Evolutionary conservation across 2,888 invertebrate species (phyloP), one percentile per base, ranked within the genome.

Genomic region (Empis livida): DNA sequence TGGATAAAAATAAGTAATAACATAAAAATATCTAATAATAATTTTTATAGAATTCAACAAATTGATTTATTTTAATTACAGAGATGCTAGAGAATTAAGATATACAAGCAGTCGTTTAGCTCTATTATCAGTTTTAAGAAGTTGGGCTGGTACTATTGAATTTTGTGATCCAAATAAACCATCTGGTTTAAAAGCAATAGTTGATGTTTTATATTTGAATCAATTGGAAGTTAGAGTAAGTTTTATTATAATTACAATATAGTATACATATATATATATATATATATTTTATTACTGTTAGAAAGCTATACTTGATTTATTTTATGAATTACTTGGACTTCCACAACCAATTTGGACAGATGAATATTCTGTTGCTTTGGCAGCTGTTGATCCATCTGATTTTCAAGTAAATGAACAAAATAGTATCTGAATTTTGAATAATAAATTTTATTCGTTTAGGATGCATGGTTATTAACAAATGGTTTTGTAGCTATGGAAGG

Each of bases 401-500:
- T 82, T 82, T 57, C 81, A 81, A 51, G 59, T 55, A 52, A 47
- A 13, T 17, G 3, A 42, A 17, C 10, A 13, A 14, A 44, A 38
- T 6, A 3, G 10, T 39, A 27, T 15, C 11, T 23, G 1, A 41
- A 13, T 20, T 41, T 20, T 20, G 20, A 5, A 15, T 16, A 11
- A 32, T 14, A 39, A 11, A 1, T 9, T 44, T 27, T 13, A n/a
- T 45, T 49, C 38, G 14, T 49, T 10, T 49, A 82, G 66, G 88
- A 92, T 54, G 76, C 82, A 1, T 96, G 94, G 93, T 78, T 87
- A 56, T 71, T 96, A 23, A 83, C 82, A 57, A 93, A 94, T 65
- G 95, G 93, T 32, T 96, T 96, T 65, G 86, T 96, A n/a, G 91
- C 88, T 13, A 85, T 88, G 48, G 96, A 96, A 72, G 94, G 92